These are phyloP conservation scores for Anseranas semipalmata DNA, from an alignment of 2,113 vertebrate genomes.

Conservation along the genomic window DNA sequence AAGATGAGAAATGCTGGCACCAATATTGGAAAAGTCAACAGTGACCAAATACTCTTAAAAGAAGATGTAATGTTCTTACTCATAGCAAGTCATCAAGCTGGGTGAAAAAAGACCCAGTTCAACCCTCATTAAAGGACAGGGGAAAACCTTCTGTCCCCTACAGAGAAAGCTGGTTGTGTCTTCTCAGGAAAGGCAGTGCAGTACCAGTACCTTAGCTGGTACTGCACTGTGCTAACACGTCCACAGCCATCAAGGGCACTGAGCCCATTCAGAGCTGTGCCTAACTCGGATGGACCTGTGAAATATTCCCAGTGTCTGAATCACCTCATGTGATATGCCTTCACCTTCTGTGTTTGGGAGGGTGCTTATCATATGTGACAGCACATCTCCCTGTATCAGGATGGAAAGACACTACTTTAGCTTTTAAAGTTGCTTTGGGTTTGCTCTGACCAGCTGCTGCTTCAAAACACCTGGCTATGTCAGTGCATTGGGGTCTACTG, in stretches of 20 bases:
- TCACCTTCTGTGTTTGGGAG: not conserved
- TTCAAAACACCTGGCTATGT: rapidly evolving
- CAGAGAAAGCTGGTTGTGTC: not conserved
- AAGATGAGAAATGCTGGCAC: constrained; percentile 53
- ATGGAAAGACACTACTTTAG: rapidly evolving
- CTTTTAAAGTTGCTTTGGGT: not conserved
- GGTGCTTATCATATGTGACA: rapidly evolving
- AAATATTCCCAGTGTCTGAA: not conserved
- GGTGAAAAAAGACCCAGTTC: not conserved
- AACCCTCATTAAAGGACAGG: not conserved
- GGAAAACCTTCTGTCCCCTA: not conserved
- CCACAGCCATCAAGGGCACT: rapidly evolving
- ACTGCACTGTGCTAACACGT: rapidly evolving
- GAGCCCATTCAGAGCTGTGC: rapidly evolving
- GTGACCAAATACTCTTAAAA: constrained; percentile 40
- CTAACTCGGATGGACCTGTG: no score
- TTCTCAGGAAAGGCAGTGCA: not conserved
- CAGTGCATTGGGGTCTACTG: not conserved
- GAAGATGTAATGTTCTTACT: constrained; percentile 63
- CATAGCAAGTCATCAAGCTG: not conserved
- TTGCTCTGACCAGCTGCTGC: not conserved
- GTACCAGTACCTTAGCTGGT: not conserved
- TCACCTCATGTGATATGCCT: rapidly evolving
- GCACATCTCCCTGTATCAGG: not conserved
- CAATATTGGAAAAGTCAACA: constrained; percentile 56